phyloP scores from a whole-genome alignment of 2,888 invertebrate genomes.

The Nycteola revayana region DNA sequence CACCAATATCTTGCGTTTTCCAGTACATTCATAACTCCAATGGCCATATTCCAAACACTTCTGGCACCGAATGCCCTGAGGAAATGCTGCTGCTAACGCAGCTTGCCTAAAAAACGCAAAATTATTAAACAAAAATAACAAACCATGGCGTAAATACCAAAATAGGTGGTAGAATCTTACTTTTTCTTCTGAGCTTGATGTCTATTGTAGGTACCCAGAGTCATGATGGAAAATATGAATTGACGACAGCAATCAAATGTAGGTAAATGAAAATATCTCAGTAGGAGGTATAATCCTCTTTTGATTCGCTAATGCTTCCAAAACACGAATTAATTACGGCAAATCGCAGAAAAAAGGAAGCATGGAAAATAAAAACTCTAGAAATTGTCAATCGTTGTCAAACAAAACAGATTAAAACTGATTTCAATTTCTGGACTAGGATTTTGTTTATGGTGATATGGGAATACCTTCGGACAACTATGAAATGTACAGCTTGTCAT shows the following conservation, averaged over 20 bases:
- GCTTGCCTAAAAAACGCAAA: conserved; percentile 65
- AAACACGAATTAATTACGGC: conserved; percentile 38
- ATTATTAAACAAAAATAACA: conserved; percentile 15
- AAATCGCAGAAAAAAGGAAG: conserved; percentile 31
- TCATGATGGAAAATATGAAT: conserved; percentile 50
- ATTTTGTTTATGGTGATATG: too few species aligned
- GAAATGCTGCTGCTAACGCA: conserved; percentile 84
- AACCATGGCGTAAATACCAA: conserved; percentile 5
- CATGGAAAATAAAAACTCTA: conserved; percentile 35
- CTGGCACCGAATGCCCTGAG: conserved; percentile 92
- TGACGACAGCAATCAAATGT: conserved; percentile 12
- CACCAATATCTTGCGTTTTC: conserved; percentile 93
- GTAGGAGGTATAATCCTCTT: conserved; percentile 6
- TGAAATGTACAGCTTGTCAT: too few species aligned
- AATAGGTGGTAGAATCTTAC: conserved; percentile 39
- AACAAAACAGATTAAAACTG: too few species aligned
- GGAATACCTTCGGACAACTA: too few species aligned
- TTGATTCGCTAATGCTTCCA: conserved; percentile 23
- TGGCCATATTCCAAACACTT: conserved; percentile 96
- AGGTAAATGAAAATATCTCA: conserved; percentile 26
- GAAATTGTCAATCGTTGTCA: too few species aligned
- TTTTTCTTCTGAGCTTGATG: conserved; percentile 73
- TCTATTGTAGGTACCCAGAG: conserved; percentile 73
- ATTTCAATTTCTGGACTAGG: too few species aligned
- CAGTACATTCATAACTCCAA: conserved; percentile 97